phyloP scores from a whole-genome alignment of 2,888 invertebrate genomes.

The Ennomos erosarius region DNA sequence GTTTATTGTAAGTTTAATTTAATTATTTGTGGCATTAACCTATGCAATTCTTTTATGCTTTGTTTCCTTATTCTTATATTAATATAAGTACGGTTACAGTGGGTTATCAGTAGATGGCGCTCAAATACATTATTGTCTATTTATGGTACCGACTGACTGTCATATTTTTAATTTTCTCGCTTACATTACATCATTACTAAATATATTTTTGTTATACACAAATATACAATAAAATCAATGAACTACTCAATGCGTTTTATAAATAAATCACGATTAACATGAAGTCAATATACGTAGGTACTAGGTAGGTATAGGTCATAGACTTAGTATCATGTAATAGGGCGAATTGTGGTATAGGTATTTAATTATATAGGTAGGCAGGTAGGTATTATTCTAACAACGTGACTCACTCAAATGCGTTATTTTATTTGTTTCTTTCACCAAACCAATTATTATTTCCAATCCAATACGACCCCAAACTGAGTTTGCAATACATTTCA shows the following conservation, averaged over 20 bases:
- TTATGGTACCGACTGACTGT: no score
- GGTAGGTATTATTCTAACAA: not conserved
- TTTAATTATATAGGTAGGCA: no score
- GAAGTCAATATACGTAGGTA: constrained; percentile 7
- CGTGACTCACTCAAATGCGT: constrained; percentile 33
- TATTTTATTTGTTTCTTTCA: constrained; percentile 22
- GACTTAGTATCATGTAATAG: no score
- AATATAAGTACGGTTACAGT: constrained; percentile 7
- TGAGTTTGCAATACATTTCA: constrained; percentile 23
- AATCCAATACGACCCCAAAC: constrained; percentile 15
- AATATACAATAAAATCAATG: constrained; percentile 1
- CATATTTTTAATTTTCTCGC: no score
- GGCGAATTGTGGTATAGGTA: no score
- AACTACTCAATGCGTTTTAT: not conserved
- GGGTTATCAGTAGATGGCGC: constrained; percentile 34
- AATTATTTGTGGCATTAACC: constrained; percentile 6
- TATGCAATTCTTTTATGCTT: no score
- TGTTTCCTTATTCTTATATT: not conserved
- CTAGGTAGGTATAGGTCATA: no score
- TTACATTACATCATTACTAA: no score
- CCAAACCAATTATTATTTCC: constrained; percentile 13
- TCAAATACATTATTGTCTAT: not conserved
- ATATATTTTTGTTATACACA: no score
- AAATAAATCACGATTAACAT: constrained; percentile 11
- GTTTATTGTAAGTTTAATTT: constrained; percentile 2